Evolutionary conservation across 1,140 invertebrate species (phyloP), one percentile per base, ranked within the genome.

Genomic region (Drosophila arawakana): DNA sequence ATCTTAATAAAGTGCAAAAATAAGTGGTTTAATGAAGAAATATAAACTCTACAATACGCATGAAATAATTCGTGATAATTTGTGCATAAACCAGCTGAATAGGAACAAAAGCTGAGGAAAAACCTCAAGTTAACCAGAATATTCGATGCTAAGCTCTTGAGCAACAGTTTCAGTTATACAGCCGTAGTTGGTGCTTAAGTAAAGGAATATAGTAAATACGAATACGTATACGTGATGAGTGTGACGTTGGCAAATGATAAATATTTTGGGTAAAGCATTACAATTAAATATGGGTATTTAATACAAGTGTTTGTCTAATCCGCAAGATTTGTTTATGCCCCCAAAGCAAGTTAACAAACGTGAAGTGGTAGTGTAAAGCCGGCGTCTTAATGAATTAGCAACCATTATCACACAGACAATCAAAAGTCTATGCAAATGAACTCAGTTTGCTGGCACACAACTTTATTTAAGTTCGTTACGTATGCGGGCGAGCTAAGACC

Each of bases 391-490:
- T 88, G 80, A 86, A 73, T 86, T 78, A 66, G 67, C 66, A 73
- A 71, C 79, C 78, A 82, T 43, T 65, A 61, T 46, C 62, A 52
- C 49, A 68, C 60, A 50, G 49, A 30, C 60, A 80, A 78, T 61
- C 76, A 65, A 70, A 76, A 82, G 79, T 88, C 76, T 89, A 86
- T 86, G 80, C 76, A 89, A 86, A 86, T 88, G 70, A 78, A 82
- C 78, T 88, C 60, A 80, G 69, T 83, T 79, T 72, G 44, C 66
- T 55, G 60, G 70, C 73, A 37, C 35, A 21, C 52, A 88, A 86
- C 83, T 89, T 86, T 70, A 80, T 80, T 89, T 80, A 80, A 83
- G 84, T 83, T 86, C 83, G 83, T 86, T 86, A 86, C 62, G 73
- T 89, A 86, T 86, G 83, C 83, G 84, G 52, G 59, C 68, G 63